Conservation (phyloP, 30 jellyfish, hydroid and myxozoan species). For the Turritopsis dohrnii region DNA sequence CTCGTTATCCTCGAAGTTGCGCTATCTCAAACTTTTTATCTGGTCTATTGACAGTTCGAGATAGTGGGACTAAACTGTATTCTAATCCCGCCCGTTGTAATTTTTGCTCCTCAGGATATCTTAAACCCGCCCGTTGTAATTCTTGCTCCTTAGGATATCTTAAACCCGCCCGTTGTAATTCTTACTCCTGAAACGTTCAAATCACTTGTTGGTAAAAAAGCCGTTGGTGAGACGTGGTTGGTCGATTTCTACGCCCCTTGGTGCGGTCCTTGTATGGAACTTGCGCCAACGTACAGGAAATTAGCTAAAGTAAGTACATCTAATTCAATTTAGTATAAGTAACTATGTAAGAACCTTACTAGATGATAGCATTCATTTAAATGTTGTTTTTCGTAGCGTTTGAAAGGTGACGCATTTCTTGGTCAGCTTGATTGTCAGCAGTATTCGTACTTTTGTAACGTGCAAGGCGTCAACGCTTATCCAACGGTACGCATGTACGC, state of each 20-base stretch:
- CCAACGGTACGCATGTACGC: slow-evolving; percentile 86
- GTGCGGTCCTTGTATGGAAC: slow-evolving; percentile 97
- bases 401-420: slow-evolving; percentile 78
- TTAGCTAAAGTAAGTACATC: slow-evolving; percentile 71
- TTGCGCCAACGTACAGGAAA: slow-evolving; percentile 86
- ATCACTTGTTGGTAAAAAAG: slow-evolving; percentile 39
- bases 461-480: slow-evolving; percentile 65
- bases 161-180: slow-evolving; percentile 62
- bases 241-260: slow-evolving; percentile 95
- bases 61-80: no score
- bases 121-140: slow-evolving; percentile 27
- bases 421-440: slow-evolving; percentile 82
- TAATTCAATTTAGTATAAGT: not conserved
- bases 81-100: not conserved
- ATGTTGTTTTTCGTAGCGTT: slow-evolving; percentile 39
- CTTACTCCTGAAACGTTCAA: slow-evolving; percentile 84
- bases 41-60: no score
- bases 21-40: no score
- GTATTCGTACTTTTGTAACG: slow-evolving; percentile 56
- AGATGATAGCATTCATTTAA: not conserved
- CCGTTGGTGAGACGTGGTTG: slow-evolving; percentile 87
- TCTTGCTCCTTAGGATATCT: slow-evolving; percentile 87
- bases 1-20: no score
- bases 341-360: no score
- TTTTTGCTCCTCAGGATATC: not conserved